phyloP scores from a whole-genome alignment of 1,140 invertebrate genomes.

The Hesperophylax magnus region DNA sequence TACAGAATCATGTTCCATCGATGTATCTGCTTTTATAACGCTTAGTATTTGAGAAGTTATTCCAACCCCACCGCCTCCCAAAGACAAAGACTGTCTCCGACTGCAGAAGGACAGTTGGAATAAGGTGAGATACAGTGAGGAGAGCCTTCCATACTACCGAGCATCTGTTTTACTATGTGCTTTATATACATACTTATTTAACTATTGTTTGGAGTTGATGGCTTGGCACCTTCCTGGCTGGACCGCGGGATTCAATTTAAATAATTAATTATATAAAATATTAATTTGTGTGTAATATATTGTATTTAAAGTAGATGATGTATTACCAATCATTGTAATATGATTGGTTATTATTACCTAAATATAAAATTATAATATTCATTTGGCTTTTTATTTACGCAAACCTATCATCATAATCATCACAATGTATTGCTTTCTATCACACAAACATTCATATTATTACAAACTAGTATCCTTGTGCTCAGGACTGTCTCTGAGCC shows the following conservation, averaged over 20 bases:
- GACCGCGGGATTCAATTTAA: conserved; percentile 47
- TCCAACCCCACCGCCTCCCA: too few relatives aligned
- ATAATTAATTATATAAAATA: conserved; percentile 49
- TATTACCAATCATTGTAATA: conserved; percentile 54
- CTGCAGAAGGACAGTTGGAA: too few relatives aligned
- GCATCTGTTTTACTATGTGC: conserved; percentile 1
- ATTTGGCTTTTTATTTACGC: conserved; percentile 21
- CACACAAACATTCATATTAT: too few relatives aligned
- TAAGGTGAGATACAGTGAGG: too few relatives aligned
- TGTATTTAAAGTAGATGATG: conserved; percentile 55
- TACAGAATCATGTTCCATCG: neutral
- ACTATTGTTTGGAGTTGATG: conserved; percentile 31
- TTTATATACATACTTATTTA: conserved; percentile 34
- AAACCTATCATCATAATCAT: neutral
- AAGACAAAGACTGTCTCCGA: too few relatives aligned
- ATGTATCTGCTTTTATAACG: conserved; percentile 1
- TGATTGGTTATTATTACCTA: conserved; percentile 53
- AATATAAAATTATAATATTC: conserved; percentile 53
- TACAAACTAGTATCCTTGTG: too few relatives aligned
- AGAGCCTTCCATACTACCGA: too few relatives aligned
- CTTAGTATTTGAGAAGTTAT: neutral
- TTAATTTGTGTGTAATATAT: conserved; percentile 55
- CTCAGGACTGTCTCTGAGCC: too few relatives aligned
- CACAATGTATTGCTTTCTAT: too few relatives aligned
- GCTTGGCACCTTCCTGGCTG: conserved; percentile 46